Conservation (phyloP, 2,113 vertebrate genomes). For the Chaetura pelagica region DNA sequence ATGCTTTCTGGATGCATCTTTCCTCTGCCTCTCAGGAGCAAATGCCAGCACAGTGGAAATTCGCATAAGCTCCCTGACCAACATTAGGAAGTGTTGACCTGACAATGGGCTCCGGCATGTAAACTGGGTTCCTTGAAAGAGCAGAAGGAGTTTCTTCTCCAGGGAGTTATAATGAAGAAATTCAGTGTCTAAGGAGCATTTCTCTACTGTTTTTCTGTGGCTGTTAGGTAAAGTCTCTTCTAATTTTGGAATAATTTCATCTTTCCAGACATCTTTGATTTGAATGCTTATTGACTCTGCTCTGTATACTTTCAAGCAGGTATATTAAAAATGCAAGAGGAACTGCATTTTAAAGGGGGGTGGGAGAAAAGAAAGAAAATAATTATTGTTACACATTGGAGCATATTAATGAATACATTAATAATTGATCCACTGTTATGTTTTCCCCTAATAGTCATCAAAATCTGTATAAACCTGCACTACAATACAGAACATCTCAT, state of each 20-base stretch:
- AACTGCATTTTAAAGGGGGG: conserved; percentile 48
- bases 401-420: conserved; percentile 82
- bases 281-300: conserved; percentile 35
- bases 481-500: conserved; percentile 78
- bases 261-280: conserved; percentile 14
- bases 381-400: conserved; percentile 78
- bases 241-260: conserved; percentile 22
- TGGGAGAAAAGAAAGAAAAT: conserved; percentile 57
- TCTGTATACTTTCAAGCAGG: conserved; percentile 52
- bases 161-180: conserved; percentile 47
- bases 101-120: background rate
- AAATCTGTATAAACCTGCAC: conserved; percentile 78
- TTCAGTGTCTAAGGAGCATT: background rate
- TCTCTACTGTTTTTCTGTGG: conserved; percentile 26
- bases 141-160: conserved; percentile 5
- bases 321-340: conserved; percentile 74
- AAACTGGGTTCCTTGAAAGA: background rate
- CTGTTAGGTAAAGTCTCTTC: background rate
- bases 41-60: conserved; percentile 23
- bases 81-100: conserved; percentile 32
- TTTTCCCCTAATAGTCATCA: conserved; percentile 80
- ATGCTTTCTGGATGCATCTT: conserved; percentile 35
- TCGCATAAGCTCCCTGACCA: conserved; percentile 4
- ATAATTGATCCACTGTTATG: conserved; percentile 77
- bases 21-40: conserved; percentile 38